Percentiles rank a stretch among this genome's conserved stretches.
These are phyloP conservation scores for Moxostoma hubbsi DNA, from an alignment of 2,797 vertebrate genomes.

Conservation along the genomic window DNA sequence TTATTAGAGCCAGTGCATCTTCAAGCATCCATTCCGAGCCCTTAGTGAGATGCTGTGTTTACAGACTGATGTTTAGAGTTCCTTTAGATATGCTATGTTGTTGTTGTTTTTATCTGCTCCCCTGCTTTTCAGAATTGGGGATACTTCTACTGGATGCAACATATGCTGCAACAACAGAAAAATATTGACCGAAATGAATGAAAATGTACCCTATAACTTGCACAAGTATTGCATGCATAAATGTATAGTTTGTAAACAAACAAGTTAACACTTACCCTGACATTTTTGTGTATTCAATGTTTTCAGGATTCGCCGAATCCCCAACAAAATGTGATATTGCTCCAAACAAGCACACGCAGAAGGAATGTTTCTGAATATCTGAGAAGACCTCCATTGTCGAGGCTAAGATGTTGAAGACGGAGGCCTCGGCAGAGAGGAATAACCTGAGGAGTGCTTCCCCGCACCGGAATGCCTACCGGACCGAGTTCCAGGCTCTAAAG, in stretches of 20 bases:
- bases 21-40: conserved; percentile 13
- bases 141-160: neutral
- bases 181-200: neutral
- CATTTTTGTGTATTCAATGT: conserved; percentile 10
- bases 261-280: neutral
- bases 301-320: conserved; percentile 35
- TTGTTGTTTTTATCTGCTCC: conserved; percentile 7
- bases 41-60: conserved; percentile 18
- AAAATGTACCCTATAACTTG: neutral
- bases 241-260: neutral
- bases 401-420: conserved; percentile 97
- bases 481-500: conserved; percentile 98
- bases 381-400: conserved; percentile 76
- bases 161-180: neutral
- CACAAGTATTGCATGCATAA: neutral
- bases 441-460: conserved; percentile 96
- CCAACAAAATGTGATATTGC: conserved; percentile 53
- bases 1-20: conserved; percentile 28
- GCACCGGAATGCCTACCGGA: conserved; percentile 95
- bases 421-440: conserved; percentile 93
- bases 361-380: conserved; percentile 55
- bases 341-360: conserved; percentile 19
- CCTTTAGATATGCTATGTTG: neutral
- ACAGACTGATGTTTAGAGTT: conserved; percentile 19
- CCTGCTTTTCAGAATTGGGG: neutral